A percentile compares a stretch with the other conserved stretches of the same genome.
Conservation (phyloP, 2,797 vertebrate species). For the Ataeniobius toweri region DNA sequence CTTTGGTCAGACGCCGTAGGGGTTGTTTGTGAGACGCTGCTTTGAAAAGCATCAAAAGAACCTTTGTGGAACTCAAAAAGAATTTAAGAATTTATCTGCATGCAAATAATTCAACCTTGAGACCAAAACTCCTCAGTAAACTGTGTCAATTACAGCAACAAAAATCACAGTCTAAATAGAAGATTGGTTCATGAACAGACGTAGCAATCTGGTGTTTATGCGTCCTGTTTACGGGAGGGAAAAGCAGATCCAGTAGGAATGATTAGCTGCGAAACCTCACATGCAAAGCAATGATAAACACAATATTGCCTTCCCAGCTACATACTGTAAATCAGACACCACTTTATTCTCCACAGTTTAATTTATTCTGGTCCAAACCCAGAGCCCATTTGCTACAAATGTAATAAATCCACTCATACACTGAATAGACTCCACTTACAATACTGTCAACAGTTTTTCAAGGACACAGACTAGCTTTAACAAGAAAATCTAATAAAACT, state of each 20-base stretch:
- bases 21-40: conserved; percentile 51
- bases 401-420: conserved; percentile 56
- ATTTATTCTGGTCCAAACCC: conserved; percentile 62
- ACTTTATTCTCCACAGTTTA: conserved; percentile 31
- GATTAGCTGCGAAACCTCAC: conserved; percentile 47
- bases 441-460: conserved; percentile 50
- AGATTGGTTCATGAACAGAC: conserved; percentile 38
- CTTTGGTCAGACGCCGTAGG: conserved; percentile 42
- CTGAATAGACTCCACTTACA: conserved; percentile 38
- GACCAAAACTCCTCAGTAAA: conserved; percentile 22
- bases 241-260: conserved; percentile 34
- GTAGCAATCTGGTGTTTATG: conserved; percentile 35
- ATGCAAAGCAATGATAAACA: conserved; percentile 56
- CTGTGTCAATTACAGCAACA: not conserved
- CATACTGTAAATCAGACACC: conserved; percentile 61
- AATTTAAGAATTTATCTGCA: conserved; percentile 48
- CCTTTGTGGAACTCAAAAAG: conserved; percentile 33
- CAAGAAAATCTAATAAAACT: conserved; percentile 27
- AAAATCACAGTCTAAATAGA: conserved; percentile 33
- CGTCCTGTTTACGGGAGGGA: conserved; percentile 43
- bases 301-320: conserved; percentile 55
- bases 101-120: conserved; percentile 50
- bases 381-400: conserved; percentile 60
- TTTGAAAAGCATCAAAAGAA: conserved; percentile 1
- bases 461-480: conserved; percentile 39